These are phyloP conservation scores for Neoascia interrupta DNA, from an alignment of 2,888 invertebrate species.

Conservation along the genomic window DNA sequence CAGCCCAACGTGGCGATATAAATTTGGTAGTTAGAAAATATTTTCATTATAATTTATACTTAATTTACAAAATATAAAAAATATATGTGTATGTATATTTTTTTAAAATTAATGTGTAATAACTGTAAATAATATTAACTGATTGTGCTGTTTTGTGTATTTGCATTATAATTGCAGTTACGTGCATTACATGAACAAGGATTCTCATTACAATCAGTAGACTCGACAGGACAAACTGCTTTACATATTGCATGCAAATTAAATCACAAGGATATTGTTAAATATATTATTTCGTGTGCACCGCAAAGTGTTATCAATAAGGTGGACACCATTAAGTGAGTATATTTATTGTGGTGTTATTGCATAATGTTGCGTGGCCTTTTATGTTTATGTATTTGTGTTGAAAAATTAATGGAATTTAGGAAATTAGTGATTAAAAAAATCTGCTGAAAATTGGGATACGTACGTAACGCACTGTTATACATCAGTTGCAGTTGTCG, in stretches of 20 bases:
- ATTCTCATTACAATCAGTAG: conserved; percentile 90
- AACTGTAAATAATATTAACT: conserved; percentile 25
- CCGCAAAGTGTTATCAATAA: conserved; percentile 91
- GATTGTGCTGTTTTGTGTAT: conserved; percentile 24
- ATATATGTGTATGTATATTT: too few species aligned
- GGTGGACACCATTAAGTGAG: conserved; percentile 91
- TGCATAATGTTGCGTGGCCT: background rate
- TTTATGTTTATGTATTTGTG: background rate
- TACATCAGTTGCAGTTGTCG: too few species aligned
- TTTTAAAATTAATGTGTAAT: conserved; percentile 1
- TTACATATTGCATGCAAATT: conserved; percentile 93
- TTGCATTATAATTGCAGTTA: conserved; percentile 81
- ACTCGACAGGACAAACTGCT: conserved; percentile 92
- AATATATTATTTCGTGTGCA: conserved; percentile 92
- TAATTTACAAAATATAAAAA: too few species aligned
- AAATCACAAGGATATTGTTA: conserved; percentile 93
- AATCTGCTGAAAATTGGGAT: too few species aligned
- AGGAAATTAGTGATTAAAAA: too few species aligned
- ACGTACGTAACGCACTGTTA: too few species aligned
- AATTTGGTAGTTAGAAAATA: conserved; percentile 82
- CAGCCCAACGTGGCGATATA: conserved; percentile 91
- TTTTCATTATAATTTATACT: conserved; percentile 32
- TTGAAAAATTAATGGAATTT: too few species aligned
- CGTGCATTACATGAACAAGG: conserved; percentile 92
- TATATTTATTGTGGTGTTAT: too few species aligned